Evolutionary conservation across 2,797 vertebrate species (phyloP).

Genomic region (Siniperca scherzeri): DNA sequence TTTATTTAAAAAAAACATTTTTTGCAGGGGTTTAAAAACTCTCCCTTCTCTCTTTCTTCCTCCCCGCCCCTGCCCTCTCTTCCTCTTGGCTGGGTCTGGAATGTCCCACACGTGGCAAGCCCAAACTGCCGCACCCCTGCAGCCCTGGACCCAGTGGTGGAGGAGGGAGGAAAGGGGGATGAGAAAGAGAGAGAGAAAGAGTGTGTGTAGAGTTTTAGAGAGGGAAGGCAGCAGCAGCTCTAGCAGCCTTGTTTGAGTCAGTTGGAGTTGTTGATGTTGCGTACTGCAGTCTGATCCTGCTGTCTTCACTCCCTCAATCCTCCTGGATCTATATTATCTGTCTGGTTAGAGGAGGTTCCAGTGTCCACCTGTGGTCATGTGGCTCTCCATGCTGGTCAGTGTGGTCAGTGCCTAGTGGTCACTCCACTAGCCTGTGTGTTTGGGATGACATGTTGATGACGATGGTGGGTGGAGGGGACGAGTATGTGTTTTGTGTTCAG

Average conservation of each 20-base stretch:
- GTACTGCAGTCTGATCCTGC: constrained; percentile 25
- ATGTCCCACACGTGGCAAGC: constrained; percentile 90
- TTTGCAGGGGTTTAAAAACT: constrained; percentile 49
- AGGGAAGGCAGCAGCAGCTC: constrained; percentile 21
- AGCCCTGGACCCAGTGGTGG: constrained; percentile 63
- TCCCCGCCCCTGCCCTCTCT: constrained; percentile 64
- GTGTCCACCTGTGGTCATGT: constrained; percentile 60
- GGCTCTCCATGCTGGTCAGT: constrained; percentile 69
- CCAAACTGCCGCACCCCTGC: constrained; percentile 81
- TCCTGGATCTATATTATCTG: constrained; percentile 48
- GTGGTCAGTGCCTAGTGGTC: constrained; percentile 64
- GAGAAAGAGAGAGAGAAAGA: constrained; percentile 27
- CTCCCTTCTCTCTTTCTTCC: constrained; percentile 41
- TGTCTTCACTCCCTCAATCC: constrained; percentile 25
- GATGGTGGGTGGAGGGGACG: constrained; percentile 50
- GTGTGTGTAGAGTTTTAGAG: constrained; percentile 23
- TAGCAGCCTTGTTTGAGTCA: constrained; percentile 13
- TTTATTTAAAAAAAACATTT: background rate
- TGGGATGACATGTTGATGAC: constrained; percentile 65
- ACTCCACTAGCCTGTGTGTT: constrained; percentile 54
- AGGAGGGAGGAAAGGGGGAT: constrained; percentile 54
- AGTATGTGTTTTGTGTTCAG: constrained; percentile 45
- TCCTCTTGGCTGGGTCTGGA: constrained; percentile 77
- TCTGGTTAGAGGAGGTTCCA: constrained; percentile 42
- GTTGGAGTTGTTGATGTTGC: constrained; percentile 46